phyloP scores from a whole-genome alignment of 2,113 vertebrate genomes.

The Probosciger aterrimus region DNA sequence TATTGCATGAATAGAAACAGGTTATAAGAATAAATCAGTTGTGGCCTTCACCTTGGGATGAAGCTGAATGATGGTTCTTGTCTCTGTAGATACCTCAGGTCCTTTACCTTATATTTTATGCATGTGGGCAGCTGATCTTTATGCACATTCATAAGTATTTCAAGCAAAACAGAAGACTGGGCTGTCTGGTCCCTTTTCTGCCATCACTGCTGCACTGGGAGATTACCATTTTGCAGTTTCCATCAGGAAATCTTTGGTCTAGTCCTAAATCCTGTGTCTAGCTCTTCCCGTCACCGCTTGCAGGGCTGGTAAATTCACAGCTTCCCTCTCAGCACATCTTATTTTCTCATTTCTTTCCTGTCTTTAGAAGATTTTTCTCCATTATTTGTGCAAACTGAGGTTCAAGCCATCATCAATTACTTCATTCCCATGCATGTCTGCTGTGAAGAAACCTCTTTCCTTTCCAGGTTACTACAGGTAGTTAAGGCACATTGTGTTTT shows the following conservation, averaged over 20 bases:
- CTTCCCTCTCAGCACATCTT: background rate
- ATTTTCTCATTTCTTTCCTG: constrained; percentile 4
- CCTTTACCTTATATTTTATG: background rate
- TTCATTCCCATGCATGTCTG: background rate
- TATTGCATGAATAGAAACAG: background rate
- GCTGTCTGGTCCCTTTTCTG: background rate
- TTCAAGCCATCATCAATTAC: background rate
- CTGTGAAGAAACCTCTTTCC: background rate
- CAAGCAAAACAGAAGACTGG: background rate
- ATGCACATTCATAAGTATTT: background rate
- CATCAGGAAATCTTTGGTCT: background rate
- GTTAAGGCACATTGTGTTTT: background rate
- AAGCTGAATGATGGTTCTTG: background rate
- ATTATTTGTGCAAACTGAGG: background rate
- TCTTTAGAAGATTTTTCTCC: background rate
- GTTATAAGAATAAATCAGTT: background rate
- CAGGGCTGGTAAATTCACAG: background rate
- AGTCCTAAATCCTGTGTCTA: background rate
- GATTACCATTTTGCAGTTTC: background rate
- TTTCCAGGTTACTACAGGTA: background rate
- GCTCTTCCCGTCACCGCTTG: background rate
- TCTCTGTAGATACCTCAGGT: background rate
- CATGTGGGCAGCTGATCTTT: background rate
- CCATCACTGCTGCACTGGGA: background rate
- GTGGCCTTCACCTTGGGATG: background rate